Percentiles rank a stretch among this genome's conserved stretches.
Evolutionary conservation across 2,113 vertebrate species (phyloP).

Genomic region (Promerops cafer): DNA sequence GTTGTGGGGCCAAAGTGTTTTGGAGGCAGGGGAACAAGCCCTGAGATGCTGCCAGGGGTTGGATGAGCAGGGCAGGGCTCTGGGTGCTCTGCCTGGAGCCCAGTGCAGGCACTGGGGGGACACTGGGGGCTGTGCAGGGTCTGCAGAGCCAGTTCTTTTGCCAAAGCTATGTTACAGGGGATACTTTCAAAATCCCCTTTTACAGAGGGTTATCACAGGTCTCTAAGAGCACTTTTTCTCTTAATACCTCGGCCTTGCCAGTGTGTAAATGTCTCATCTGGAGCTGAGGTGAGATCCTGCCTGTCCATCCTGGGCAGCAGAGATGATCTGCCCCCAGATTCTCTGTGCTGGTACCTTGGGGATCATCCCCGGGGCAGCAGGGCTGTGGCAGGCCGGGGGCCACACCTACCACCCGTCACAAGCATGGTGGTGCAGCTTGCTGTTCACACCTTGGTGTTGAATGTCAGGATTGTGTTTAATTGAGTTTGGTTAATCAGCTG

Average conservation of each 20-base stretch:
- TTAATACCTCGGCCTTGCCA: not conserved
- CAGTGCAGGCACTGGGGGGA: not conserved
- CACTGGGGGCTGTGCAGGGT: not conserved
- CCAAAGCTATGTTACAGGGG: accelerated
- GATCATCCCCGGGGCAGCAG: not conserved
- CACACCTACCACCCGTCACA: accelerated
- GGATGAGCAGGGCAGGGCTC: not conserved
- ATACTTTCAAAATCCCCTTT: not conserved
- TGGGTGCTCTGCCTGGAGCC: not conserved
- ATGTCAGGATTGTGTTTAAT: not conserved
- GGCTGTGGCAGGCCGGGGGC: not conserved
- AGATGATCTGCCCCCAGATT: not conserved
- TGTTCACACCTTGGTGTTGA: not conserved
- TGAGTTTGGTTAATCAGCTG: not conserved
- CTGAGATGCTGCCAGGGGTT: not conserved
- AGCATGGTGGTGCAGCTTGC: accelerated
- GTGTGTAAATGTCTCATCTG: not conserved
- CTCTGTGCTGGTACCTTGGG: not conserved
- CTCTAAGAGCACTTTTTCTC: not conserved
- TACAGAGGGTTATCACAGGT: not conserved
- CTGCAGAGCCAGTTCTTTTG: not conserved
- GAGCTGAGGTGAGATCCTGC: not conserved
- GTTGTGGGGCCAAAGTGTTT: accelerated
- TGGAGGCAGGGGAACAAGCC: accelerated
- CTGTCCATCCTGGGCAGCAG: not conserved